Base-by-base conservation (phyloP, 1,140 invertebrate genomes). In the Bombus sylvicola region DNA sequence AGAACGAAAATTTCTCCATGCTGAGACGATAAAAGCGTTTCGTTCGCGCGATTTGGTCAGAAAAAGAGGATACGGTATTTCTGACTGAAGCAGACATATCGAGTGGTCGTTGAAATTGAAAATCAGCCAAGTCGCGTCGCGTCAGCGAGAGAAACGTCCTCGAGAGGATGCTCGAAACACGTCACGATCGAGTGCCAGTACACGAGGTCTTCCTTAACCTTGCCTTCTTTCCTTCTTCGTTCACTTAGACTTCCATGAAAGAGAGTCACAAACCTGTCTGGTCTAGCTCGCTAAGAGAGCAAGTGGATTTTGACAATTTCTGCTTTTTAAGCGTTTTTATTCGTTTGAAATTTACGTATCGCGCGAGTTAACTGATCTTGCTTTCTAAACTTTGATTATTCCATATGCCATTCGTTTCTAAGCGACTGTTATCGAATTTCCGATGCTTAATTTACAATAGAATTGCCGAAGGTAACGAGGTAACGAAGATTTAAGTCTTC, bases 121-220 rank as follows among this genome's bases (percentile, higher is more conserved):
- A 43, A 31, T 76, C 37, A 43, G 37, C 59, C 6, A 68, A 53
- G 47, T 53, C 47, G 47, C 47, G 47, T 53, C 47, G 47, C 47
- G 47, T 53, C 47, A 53, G 47, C 47, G 47, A 22, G 47, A 53
- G 47, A 53, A 53, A 53, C 47, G 47, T 53, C 47, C 47, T 53
- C 18, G 18, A 22, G 47, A 53, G 47, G 47, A 53, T 53, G 47
- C 47, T 53, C 47, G 47, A 53, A 34, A 41, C 71, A 47, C 8
- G 72, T 77, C 71, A 53, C 22, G 25, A 73, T 69, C 31, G 59
- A 59, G 86, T 77, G 62, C 8, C 83, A 64, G 86, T 66, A 59
- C 74, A 57, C 72, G 71, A 88, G 78, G 88, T 89, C 88, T 89
- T 89, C 88, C 88, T 81, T 78, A 62, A 77, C 43, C 28, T 72